Evolutionary conservation across 1,140 invertebrate species (phyloP).

Genomic region (Leptinotarsa lineolata): DNA sequence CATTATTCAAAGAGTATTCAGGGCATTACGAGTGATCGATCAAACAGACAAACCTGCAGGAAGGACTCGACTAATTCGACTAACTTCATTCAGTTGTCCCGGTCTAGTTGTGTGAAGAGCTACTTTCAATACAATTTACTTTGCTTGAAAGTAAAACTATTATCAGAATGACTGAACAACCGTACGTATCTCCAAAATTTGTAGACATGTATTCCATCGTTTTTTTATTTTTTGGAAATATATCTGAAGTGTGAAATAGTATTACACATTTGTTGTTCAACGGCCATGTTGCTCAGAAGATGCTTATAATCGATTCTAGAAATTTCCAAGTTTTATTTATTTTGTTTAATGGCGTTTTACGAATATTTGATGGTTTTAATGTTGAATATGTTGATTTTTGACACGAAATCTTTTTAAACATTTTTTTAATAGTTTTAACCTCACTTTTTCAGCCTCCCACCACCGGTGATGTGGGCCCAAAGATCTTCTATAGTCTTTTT

Average conservation of each 20-base stretch:
- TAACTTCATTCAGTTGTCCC: constrained; percentile 35
- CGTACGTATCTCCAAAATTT: constrained; percentile 30
- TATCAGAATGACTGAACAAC: constrained; percentile 37
- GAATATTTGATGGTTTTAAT: too few relatives aligned
- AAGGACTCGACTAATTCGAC: background rate
- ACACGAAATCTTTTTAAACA: background rate
- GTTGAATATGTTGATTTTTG: too few relatives aligned
- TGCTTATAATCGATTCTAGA: constrained; percentile 41
- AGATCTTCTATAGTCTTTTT: constrained; percentile 78
- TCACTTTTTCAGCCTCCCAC: constrained; percentile 60
- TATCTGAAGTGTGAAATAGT: background rate
- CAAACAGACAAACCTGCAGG: background rate
- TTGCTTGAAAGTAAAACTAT: constrained; percentile 31
- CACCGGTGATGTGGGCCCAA: constrained; percentile 91
- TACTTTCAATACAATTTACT: constrained; percentile 27
- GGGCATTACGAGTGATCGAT: constrained; percentile 23
- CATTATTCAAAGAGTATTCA: constrained; percentile 18
- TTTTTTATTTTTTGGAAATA: background rate
- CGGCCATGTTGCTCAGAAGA: constrained; percentile 34
- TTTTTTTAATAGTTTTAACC: constrained; percentile 36
- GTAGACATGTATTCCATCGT: background rate
- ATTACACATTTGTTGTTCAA: constrained; percentile 24
- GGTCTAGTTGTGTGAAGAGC: constrained; percentile 18
- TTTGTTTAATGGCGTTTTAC: too few relatives aligned
- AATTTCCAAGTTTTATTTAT: constrained; percentile 4